A percentile compares a stretch with the other conserved stretches of the same genome.
Evolutionary conservation across 2,797 vertebrate species (phyloP).

Genomic region (Lepilemur septentrionalis): DNA sequence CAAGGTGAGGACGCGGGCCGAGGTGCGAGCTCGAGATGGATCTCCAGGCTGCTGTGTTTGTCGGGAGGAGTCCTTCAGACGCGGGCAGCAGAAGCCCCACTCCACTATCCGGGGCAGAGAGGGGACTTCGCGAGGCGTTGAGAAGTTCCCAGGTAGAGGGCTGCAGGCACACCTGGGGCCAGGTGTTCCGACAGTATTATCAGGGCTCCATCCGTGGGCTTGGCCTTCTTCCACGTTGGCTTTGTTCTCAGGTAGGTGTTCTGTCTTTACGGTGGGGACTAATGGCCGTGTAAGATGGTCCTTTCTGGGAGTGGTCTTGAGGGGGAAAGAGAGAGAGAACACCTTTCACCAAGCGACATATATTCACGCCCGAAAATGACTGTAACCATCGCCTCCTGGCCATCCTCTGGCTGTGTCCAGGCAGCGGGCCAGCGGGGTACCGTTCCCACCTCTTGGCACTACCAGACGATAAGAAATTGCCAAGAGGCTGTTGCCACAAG

Average conservation of each 20-base stretch:
- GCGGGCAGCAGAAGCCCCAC: no score
- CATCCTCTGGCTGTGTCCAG: rapidly evolving
- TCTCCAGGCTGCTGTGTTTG: rapidly evolving
- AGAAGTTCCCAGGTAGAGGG: rapidly evolving
- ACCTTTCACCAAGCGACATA: rapidly evolving
- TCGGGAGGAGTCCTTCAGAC: background rate
- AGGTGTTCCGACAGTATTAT: rapidly evolving
- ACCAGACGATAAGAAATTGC: rapidly evolving
- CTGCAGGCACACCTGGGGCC: rapidly evolving
- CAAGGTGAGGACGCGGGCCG: background rate
- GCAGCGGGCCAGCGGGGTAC: rapidly evolving
- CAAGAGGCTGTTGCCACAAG: background rate
- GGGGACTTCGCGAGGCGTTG: rapidly evolving
- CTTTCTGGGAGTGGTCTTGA: no score
- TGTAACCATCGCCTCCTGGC: rapidly evolving
- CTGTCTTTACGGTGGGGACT: background rate
- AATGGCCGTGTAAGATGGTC: rapidly evolving
- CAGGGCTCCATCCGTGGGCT: rapidly evolving
- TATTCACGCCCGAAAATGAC: no score
- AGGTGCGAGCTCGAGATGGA: background rate
- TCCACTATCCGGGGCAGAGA: rapidly evolving
- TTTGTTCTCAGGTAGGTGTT: background rate
- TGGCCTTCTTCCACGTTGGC: background rate
- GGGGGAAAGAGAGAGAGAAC: background rate
- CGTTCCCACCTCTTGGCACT: rapidly evolving